Evolutionary conservation across 1,140 invertebrate genomes (phyloP).

Genomic region (Chelonus insularis): DNA sequence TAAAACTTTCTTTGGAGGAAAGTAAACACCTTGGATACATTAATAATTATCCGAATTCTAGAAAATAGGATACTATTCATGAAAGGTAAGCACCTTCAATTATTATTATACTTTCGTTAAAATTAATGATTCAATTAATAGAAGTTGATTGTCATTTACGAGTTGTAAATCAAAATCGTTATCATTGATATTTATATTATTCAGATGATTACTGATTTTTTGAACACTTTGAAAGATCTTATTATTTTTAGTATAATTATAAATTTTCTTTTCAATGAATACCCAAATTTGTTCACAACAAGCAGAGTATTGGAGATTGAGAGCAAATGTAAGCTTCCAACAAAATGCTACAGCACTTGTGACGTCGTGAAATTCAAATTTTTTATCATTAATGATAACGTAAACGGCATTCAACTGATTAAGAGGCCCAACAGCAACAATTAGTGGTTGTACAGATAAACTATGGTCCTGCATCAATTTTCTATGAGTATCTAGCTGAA

Average conservation of each 20-base stretch:
- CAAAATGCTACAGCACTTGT: constrained; percentile 20
- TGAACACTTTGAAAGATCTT: background rate
- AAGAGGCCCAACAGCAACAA: constrained; percentile 21
- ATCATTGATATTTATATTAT: too few species aligned
- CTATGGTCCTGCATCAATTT: background rate
- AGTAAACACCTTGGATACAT: too few species aligned
- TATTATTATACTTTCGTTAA: too few species aligned
- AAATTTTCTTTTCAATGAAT: background rate
- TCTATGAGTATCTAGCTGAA: background rate
- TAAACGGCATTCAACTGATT: constrained; percentile 10
- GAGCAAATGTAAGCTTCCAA: constrained; percentile 21
- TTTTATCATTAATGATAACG: constrained; percentile 11
- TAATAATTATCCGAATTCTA: too few species aligned
- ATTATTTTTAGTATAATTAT: background rate
- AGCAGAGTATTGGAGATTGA: background rate
- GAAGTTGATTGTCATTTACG: too few species aligned
- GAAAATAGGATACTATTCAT: too few species aligned
- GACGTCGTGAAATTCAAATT: constrained; percentile 11
- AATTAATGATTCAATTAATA: too few species aligned
- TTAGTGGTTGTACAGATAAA: constrained; percentile 11
- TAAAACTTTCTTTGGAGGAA: too few species aligned
- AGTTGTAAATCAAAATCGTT: too few species aligned
- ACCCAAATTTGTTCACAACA: background rate
- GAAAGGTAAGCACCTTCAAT: too few species aligned
- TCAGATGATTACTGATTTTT: background rate